Base-by-base conservation (phyloP, 2,113 vertebrate species). In the Myodes glareolus region DNA sequence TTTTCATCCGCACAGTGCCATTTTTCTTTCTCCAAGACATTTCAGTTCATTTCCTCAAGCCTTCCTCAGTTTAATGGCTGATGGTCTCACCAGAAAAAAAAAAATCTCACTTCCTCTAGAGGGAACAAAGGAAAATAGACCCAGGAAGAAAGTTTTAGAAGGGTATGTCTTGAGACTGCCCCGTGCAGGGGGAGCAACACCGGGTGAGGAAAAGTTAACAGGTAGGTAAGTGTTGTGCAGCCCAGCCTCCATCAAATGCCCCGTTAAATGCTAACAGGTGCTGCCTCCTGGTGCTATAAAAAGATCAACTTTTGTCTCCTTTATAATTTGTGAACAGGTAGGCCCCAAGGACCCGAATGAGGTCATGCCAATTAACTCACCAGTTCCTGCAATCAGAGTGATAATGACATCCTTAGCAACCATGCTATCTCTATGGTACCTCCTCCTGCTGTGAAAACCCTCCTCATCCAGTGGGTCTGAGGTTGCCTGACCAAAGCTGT, bases 401-500 rank as follows among this genome's bases (percentile, higher is more conserved):
- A 97, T 98, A 98, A 98, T 98, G 98, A 98, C 98, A 98, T 98
- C 98, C 99, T 98, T 98, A 98, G 98, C 98, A 99, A 98, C 98
- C 91, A 93, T 92, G 45, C 88, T 90, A 97, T 98, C 97, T 85
- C 98, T 97, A 98, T 92, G 97, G 94, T 76, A 97, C 78, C 86
- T 94, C 76, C 91, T 75, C n/a, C 89, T 94, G 95, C 96, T 97
- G 92, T 82, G 95, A 96, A 98, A 98, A 97, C 95, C 95, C 94
- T 97, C 97, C 97, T 90, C 87, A 97, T 92, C 96, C 84, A 75
- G 78, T 58, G 88, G 72, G 72, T 36, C 39, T 68, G 92, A 94
- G 94, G 96, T 96, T 95, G 67, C 61, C 88, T 90, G 97, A 93
- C 58, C 97, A 85, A 92, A 95, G 91, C 95, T 97, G 93, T 96